These are phyloP conservation scores for Drosophila differens DNA, from an alignment of 2,888 invertebrate species.

Conservation along the genomic window DNA sequence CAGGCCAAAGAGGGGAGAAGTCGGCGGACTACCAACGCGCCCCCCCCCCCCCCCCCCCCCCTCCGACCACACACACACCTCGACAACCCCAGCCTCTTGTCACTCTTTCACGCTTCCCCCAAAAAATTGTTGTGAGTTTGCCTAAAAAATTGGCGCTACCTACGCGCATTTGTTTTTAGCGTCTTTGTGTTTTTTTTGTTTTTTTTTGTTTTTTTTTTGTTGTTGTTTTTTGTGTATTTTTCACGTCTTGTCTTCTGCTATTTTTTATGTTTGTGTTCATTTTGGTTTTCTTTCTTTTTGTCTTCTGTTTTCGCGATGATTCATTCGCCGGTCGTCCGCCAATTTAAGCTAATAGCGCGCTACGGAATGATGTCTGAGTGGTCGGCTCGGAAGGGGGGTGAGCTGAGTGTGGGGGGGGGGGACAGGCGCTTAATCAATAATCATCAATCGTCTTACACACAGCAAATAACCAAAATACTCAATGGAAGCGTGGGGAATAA, in stretches of 20 bases:
- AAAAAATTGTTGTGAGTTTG: conserved; percentile 49
- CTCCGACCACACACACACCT: too few relatives aligned
- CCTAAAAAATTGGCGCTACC: conserved; percentile 76
- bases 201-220: conserved; percentile 8
- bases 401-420: conserved; percentile 1
- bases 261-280: conserved; percentile 22
- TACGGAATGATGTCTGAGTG: background rate
- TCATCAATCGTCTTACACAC: conserved; percentile 76
- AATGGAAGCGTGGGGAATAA: background rate
- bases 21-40: background rate
- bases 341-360: conserved; percentile 44
- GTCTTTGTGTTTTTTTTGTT: conserved; percentile 37
- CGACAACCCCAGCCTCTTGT: background rate
- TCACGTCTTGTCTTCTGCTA: conserved; percentile 53
- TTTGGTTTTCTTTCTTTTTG: conserved; percentile 3
- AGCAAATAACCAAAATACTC: conserved; percentile 61
- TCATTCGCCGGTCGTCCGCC: conserved; percentile 61
- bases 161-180: conserved; percentile 76
- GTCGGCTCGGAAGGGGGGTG: background rate
- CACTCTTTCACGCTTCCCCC: background rate
- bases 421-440: conserved; percentile 66
- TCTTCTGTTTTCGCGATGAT: conserved; percentile 52
- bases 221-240: conserved; percentile 50
- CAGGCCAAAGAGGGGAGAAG: conserved; percentile 25
- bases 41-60: background rate